Conservation (phyloP, 2,113 vertebrate species). For the Notechis scutatus region DNA sequence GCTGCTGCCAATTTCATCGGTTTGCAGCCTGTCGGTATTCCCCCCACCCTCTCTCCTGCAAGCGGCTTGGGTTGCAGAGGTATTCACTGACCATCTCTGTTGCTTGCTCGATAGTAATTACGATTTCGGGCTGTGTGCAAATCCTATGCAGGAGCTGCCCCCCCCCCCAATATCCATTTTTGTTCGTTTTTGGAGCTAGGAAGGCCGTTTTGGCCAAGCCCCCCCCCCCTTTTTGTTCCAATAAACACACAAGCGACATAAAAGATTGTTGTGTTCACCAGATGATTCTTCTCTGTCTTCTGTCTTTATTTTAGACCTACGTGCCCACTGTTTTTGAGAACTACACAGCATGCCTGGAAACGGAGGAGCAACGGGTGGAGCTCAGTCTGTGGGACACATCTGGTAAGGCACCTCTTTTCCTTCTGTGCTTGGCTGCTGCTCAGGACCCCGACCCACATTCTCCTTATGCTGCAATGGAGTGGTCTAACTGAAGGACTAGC, state of each 20-base stretch:
- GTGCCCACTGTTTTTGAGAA: conserved; percentile 97
- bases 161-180: too few species aligned
- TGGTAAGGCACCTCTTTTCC: conserved; percentile 69
- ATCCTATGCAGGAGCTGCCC: neutral
- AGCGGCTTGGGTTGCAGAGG: neutral
- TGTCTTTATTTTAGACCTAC: conserved; percentile 77
- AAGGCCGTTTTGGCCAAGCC: neutral
- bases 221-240: neutral
- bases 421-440: neutral
- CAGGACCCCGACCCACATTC: neutral
- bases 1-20: neutral
- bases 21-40: neutral
- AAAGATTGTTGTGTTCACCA: neutral
- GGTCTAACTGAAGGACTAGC: neutral
- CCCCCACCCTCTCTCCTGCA: neutral
- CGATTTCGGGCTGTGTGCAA: neutral
- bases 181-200: neutral
- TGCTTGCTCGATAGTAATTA: neutral
- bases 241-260: neutral
- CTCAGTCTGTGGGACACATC: conserved; percentile 97
- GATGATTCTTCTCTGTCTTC: neutral
- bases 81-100: neutral
- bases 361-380: conserved; percentile 91
- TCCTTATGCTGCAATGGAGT: neutral
- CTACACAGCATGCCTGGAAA: conserved; percentile 90